Conservation (phyloP, 2,797 vertebrate genomes). For the Sciurus carolinensis region DNA sequence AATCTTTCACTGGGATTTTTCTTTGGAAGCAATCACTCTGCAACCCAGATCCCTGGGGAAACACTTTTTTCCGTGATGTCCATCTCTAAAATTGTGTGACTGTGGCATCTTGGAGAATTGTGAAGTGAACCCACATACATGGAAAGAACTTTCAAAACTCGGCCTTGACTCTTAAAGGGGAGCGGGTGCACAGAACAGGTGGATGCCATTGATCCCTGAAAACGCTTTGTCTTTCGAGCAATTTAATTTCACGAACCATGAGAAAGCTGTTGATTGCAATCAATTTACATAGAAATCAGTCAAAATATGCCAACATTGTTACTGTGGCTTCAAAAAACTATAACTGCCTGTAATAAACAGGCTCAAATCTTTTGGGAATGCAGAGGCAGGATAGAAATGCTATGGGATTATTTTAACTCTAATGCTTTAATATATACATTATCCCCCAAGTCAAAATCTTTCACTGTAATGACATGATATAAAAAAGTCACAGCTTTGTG, state of each 20-base stretch:
- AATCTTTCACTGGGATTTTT: not conserved
- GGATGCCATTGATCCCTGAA: not conserved
- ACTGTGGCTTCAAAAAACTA: slow-evolving; percentile 65
- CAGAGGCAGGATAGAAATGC: slow-evolving; percentile 67
- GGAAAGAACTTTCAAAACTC: not conserved
- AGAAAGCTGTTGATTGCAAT: slow-evolving; percentile 51
- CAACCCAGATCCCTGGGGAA: not conserved
- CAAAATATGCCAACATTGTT: slow-evolving; percentile 64
- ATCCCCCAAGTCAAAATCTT: slow-evolving; percentile 77
- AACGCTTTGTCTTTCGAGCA: slow-evolving; percentile 35
- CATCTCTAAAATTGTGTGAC: not conserved
- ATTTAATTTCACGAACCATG: slow-evolving; percentile 71
- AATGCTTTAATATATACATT: slow-evolving; percentile 80
- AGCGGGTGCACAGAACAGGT: slow-evolving; percentile 8
- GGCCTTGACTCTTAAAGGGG: not conserved
- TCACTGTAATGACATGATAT: slow-evolving; percentile 69
- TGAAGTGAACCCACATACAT: not conserved
- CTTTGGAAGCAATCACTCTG: not conserved
- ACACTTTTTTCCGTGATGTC: not conserved
- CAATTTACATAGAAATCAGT: slow-evolving; percentile 75
- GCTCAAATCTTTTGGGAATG: slow-evolving; percentile 48
- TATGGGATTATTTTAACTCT: slow-evolving; percentile 81
- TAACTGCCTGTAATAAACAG: slow-evolving; percentile 72
- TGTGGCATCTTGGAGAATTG: not conserved
- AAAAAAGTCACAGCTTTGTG: slow-evolving; percentile 84